A percentile compares a stretch with the other conserved stretches of the same genome.
Conservation (phyloP, 1,140 invertebrate genomes). For the Telenomus remus region DNA sequence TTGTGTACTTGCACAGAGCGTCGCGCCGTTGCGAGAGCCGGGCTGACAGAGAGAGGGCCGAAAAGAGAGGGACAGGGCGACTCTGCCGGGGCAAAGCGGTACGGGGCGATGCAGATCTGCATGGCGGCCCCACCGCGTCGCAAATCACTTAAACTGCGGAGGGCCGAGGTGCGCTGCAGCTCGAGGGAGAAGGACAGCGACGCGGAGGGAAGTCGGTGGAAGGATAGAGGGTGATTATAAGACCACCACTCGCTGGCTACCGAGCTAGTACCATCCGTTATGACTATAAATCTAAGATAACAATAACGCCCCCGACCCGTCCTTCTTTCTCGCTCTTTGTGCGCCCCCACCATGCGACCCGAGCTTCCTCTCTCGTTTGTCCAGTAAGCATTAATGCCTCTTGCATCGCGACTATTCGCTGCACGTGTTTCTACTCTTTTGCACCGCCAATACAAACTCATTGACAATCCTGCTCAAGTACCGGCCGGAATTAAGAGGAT, state of each 20-base stretch:
- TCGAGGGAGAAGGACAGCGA: slow-evolving; percentile 53
- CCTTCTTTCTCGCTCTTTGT: slow-evolving; percentile 50
- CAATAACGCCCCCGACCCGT: slow-evolving; percentile 72
- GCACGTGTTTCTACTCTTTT: slow-evolving; percentile 66
- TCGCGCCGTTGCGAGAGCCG: neutral
- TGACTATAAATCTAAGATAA: slow-evolving; percentile 77
- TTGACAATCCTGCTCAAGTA: slow-evolving; percentile 55
- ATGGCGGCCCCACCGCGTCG: slow-evolving; percentile 74
- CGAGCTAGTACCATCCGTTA: slow-evolving; percentile 75
- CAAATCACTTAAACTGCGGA: slow-evolving; percentile 76
- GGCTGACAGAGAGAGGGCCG: neutral
- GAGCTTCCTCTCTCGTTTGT: slow-evolving; percentile 62
- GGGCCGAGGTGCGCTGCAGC: slow-evolving; percentile 51
- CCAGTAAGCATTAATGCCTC: slow-evolving; percentile 66
- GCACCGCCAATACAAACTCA: slow-evolving; percentile 51
- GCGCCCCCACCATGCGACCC: slow-evolving; percentile 11
- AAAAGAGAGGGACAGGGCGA: slow-evolving; percentile 14
- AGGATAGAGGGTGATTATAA: slow-evolving; percentile 75
- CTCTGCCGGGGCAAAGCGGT: slow-evolving; percentile 37
- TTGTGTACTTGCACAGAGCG: slow-evolving; percentile 10
- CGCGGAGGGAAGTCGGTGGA: slow-evolving; percentile 52
- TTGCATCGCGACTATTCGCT: slow-evolving; percentile 66
- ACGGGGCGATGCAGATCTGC: slow-evolving; percentile 74
- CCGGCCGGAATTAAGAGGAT: slow-evolving; percentile 47
- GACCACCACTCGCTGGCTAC: slow-evolving; percentile 70